phyloP scores from a whole-genome alignment of 92 coral and sea anemone genomes.

The Ricordea florida region DNA sequence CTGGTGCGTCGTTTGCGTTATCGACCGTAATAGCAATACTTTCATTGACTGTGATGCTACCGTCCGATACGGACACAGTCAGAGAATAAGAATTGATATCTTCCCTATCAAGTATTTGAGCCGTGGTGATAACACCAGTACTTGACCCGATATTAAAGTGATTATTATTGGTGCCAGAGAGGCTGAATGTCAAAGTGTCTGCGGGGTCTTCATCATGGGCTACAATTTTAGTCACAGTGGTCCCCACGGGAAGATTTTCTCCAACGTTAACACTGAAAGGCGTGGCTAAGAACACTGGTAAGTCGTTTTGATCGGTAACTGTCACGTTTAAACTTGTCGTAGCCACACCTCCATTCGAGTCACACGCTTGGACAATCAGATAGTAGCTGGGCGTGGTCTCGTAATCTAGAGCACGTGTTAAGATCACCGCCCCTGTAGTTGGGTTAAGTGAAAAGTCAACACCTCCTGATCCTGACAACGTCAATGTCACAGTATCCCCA shows the following conservation, averaged over 20 bases:
- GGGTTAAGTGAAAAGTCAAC: slow-evolving; percentile 45
- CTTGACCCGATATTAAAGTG: slow-evolving; percentile 47
- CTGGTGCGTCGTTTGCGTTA: slow-evolving; percentile 44
- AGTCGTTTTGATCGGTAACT: slow-evolving; percentile 39
- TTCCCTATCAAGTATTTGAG: slow-evolving; percentile 41
- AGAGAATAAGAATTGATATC: slow-evolving; percentile 48
- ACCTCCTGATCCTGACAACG: slow-evolving; percentile 34
- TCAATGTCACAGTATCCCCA: slow-evolving; percentile 25
- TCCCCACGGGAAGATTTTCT: slow-evolving; percentile 48
- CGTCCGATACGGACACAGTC: slow-evolving; percentile 44
- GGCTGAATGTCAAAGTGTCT: slow-evolving; percentile 32
- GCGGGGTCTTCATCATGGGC: slow-evolving; percentile 58
- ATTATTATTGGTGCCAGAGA: slow-evolving; percentile 28
- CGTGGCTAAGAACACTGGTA: slow-evolving; percentile 31
- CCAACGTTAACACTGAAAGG: slow-evolving; percentile 28
- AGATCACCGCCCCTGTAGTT: slow-evolving; percentile 51
- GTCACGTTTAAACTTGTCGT: slow-evolving; percentile 38
- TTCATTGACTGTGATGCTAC: slow-evolving; percentile 27
- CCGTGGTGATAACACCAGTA: slow-evolving; percentile 44
- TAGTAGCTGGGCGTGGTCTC: slow-evolving; percentile 36
- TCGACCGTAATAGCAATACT: slow-evolving; percentile 11
- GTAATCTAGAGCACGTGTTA: slow-evolving; percentile 38
- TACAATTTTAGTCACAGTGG: slow-evolving; percentile 32
- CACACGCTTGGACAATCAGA: slow-evolving; percentile 46
- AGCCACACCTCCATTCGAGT: slow-evolving; percentile 46